Conservation (phyloP, 2,113 vertebrate species). For the Myotis lucifugus region DNA sequence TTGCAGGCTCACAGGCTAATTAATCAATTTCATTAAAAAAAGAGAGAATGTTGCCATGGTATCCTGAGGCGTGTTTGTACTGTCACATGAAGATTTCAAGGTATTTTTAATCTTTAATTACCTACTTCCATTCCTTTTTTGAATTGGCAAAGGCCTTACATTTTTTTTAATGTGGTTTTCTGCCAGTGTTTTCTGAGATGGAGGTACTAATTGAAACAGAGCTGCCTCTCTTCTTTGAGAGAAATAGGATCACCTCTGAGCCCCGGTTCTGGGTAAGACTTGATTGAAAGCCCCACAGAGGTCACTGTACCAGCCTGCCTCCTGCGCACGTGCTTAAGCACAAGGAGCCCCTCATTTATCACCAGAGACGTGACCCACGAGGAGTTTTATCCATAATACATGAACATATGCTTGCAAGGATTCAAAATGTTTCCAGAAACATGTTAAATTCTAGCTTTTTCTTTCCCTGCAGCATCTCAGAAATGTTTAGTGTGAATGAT, state of each 20-base stretch:
- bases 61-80: conserved; percentile 61
- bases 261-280: conserved; percentile 56
- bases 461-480: neutral
- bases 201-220: conserved; percentile 82
- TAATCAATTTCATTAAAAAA: conserved; percentile 75
- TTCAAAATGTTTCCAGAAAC: conserved; percentile 29
- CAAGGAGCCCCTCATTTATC: conserved; percentile 41
- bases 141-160: conserved; percentile 47
- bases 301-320: conserved; percentile 52
- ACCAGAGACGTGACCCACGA: conserved; percentile 41
- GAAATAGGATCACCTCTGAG: conserved; percentile 75
- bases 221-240: conserved; percentile 64
- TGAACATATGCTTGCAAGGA: conserved; percentile 6
- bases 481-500: conserved; percentile 38
- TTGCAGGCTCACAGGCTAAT: conserved; percentile 68
- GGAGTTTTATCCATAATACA: conserved; percentile 42
- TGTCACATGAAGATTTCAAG: conserved; percentile 61
- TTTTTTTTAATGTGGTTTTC: conserved; percentile 70
- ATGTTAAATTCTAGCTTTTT: neutral
- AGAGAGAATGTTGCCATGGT: conserved; percentile 70
- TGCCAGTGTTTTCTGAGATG: conserved; percentile 66
- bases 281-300: conserved; percentile 76
- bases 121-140: conserved; percentile 61
- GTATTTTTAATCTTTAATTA: conserved; percentile 82
- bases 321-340: conserved; percentile 26